Base-by-base conservation (phyloP, 2,797 vertebrate genomes). In the Gymnothorax javanicus region DNA sequence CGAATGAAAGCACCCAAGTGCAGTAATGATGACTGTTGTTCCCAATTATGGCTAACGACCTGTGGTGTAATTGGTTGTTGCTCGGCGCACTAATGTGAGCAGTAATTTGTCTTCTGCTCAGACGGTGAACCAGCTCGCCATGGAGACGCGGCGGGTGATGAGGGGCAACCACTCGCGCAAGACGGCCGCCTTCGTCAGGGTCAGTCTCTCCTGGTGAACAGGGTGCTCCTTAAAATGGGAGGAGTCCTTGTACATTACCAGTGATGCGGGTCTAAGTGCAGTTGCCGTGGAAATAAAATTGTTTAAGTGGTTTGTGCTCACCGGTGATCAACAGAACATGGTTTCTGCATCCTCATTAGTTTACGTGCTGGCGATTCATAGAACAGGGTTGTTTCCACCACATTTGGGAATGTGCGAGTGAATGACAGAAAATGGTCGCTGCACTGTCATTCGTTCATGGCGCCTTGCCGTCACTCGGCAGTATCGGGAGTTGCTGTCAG, bases 121-220 rank as follows among this genome's bases (percentile, higher is more conserved):
- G 99, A 97, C 97, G 85, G 99, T 99, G 93, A 99, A 99, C 93
- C 97, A 96, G 2, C 92, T 99, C 86, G 97, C 98, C 17, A 99
- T 99, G 98, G 99, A 99, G 94, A 99, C 99, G 12, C 96, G 95
- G 73, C 96, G 95, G 90, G 97, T 99, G 89, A 98, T 99, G 98
- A 97, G 95, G 92, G 98, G 97, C 87, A 99, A 92, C 91, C 98
- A 99, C 92, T 99, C 99, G 64, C 95, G 98, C 64, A 99, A 99
- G 93, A 99, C 99, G 0, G 98, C 98, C 0, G 97, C 98, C 0
- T 99, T 99, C 83, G 99, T 99, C 90, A 96, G 98, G 96, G 99
- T 99, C 92, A 88, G 97, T 96, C 62, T 71, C 27, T 13, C 13
- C 6, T 54, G 75, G 75, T 43, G 43, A n/a, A 8, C 17, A 7